Base-by-base conservation (phyloP, 2,113 vertebrate genomes). In the Corythornis madagascariensis region DNA sequence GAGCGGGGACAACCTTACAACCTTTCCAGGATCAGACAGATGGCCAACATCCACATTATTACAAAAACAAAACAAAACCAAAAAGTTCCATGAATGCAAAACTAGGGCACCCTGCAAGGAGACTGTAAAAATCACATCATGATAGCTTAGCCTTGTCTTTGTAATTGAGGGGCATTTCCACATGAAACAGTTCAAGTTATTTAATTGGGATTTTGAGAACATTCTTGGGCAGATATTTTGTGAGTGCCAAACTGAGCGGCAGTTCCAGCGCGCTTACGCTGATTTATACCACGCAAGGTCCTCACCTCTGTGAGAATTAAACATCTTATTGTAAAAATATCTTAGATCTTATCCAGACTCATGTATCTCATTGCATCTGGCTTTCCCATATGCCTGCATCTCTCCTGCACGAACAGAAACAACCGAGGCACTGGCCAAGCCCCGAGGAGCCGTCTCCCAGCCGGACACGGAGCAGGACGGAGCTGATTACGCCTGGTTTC, bases 81-180 rank as follows among this genome's bases (percentile, higher is more conserved):
- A 96, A 96, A 94, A 91, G 93, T 96, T 94, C 95, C 95, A 93
- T 96, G 91, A 96, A 92, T 93, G 91, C 94, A 94, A 94, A 95
- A 96, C 82, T 14, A 89, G 65, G 91, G 89, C 94, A 95, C 91
- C 95, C 95, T 83, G 89, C 69, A 2, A 94, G 61, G 87, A 96
- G 89, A 93, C 93, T 93, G 89, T 94, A 96, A 96, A 96, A 96
- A 94, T 96, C 96, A 94, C 94, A 96, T 95, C 91, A 88, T 61
- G 96, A 92, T 96, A 86, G 82, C 92, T 93, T 86, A 74, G 92
- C 64, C 88, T 93, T 85, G 86, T 92, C 73, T 94, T 95, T 96
- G 92, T 94, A 96, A 95, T 95, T 92, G 85, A 94, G 91, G 85
- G 89, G 95, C 82, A 94, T 96, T 96, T 95, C 94, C 91, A 96